phyloP scores from a whole-genome alignment of 1,140 invertebrate species.

The Apis dorsata region DNA sequence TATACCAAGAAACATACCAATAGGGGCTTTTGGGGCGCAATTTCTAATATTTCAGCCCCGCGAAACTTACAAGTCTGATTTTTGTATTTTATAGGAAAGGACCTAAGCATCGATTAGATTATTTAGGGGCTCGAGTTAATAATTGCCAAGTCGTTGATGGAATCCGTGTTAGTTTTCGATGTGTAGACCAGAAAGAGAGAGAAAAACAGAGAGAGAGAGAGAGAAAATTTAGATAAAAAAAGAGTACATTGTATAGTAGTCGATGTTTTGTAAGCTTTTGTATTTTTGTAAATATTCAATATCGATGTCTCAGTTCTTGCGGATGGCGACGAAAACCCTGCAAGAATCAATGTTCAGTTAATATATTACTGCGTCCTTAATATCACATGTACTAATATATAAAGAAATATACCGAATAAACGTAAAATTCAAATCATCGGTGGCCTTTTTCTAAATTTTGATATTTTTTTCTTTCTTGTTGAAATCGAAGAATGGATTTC shows the following conservation, averaged over 20 bases:
- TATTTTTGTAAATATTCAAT: slow-evolving; percentile 79
- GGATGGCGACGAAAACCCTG: slow-evolving; percentile 10
- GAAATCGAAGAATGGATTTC: no score
- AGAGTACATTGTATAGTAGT: slow-evolving; percentile 64
- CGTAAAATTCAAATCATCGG: slow-evolving; percentile 40
- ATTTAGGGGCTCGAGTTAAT: slow-evolving; percentile 32
- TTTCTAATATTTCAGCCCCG: slow-evolving; percentile 13
- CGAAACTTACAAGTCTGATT: slow-evolving; percentile 67
- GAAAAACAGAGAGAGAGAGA: neutral
- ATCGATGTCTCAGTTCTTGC: slow-evolving; percentile 62
- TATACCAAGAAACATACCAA: neutral
- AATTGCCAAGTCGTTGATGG: slow-evolving; percentile 15
- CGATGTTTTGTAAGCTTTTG: slow-evolving; percentile 78
- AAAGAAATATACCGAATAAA: slow-evolving; percentile 70
- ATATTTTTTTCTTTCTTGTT: neutral
- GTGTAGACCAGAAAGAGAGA: slow-evolving; percentile 43
- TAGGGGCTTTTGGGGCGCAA: slow-evolving; percentile 40
- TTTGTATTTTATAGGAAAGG: slow-evolving; percentile 60
- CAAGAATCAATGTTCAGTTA: slow-evolving; percentile 70
- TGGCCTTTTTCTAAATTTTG: neutral
- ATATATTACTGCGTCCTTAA: slow-evolving; percentile 74
- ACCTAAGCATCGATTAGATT: slow-evolving; percentile 35
- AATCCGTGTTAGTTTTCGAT: slow-evolving; percentile 49
- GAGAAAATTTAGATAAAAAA: slow-evolving; percentile 40
- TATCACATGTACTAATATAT: slow-evolving; percentile 75